Evolutionary conservation across 2,113 vertebrate species (phyloP).

Genomic region (Stomatorhinus ivindoensis): DNA sequence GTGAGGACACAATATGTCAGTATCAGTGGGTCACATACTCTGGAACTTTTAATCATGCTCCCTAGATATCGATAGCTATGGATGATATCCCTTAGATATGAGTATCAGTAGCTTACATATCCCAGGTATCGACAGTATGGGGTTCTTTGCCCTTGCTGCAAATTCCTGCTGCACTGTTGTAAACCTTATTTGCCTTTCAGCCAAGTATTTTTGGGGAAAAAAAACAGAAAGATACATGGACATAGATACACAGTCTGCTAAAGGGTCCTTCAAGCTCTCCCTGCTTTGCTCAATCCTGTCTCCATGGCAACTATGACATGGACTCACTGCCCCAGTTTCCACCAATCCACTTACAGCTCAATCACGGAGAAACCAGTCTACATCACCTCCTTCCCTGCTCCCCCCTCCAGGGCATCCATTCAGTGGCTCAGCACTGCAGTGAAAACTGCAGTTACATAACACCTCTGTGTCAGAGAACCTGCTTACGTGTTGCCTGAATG

Average conservation of each 20-base stretch:
- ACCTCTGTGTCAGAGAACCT: constrained; percentile 7
- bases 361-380: constrained; percentile 12
- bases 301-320: constrained; percentile 45
- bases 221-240: not conserved
- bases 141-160: not conserved
- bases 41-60: not conserved
- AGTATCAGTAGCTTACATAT: not conserved
- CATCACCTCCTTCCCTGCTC: not conserved
- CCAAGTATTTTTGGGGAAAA: not conserved
- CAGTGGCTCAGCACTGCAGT: constrained; percentile 30
- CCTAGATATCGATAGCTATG: not conserved
- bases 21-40: not conserved
- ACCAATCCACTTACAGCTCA: not conserved
- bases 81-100: not conserved
- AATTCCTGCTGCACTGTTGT: not conserved
- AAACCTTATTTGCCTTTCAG: not conserved
- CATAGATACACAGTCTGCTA: not conserved
- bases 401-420: constrained; percentile 12
- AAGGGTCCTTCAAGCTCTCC: not conserved
- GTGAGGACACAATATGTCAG: not conserved
- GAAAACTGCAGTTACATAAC: constrained; percentile 35
- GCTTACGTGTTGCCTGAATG: not conserved
- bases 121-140: not conserved
- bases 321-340: constrained; percentile 45
- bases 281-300: constrained; percentile 30